These are phyloP conservation scores for Heliconius erato DNA, from an alignment of 2,888 invertebrate species.

Conservation along the genomic window DNA sequence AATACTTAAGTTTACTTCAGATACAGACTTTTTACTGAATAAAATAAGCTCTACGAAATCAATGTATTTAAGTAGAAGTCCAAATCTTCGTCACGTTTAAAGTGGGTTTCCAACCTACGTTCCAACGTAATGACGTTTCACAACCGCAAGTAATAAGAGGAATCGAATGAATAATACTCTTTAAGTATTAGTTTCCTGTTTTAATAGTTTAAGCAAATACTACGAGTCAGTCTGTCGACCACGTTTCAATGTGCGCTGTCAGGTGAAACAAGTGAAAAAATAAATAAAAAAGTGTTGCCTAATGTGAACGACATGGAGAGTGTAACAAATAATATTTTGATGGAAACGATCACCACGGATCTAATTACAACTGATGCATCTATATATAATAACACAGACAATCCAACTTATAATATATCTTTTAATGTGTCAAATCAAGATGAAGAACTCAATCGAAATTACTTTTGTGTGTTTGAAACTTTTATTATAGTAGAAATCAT, in stretches of 20 bases:
- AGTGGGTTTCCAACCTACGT: constrained; percentile 50
- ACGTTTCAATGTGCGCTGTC: constrained; percentile 30
- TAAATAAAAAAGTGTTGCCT: constrained; percentile 37
- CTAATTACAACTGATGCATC: constrained; percentile 37
- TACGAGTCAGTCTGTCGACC: constrained; percentile 59
- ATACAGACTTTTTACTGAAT: too few species aligned
- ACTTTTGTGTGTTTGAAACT: constrained; percentile 60
- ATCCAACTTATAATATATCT: constrained; percentile 27
- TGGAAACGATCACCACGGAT: constrained; percentile 46
- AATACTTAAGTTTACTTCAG: too few species aligned
- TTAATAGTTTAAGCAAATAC: constrained; percentile 53
- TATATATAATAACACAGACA: constrained; percentile 26
- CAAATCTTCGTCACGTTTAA: constrained; percentile 38
- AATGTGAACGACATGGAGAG: constrained; percentile 64
- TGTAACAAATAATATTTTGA: constrained; percentile 52
- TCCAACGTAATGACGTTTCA: constrained; percentile 65
- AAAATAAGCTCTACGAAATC: too few species aligned
- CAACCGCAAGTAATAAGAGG: constrained; percentile 70
- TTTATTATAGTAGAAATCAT: constrained; percentile 74
- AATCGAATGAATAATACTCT: constrained; percentile 68
- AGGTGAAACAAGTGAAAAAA: neutral
- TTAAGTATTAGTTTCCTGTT: constrained; percentile 70
- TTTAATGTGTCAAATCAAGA: constrained; percentile 36
- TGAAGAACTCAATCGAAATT: constrained; percentile 39
- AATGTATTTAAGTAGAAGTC: neutral